Conservation (phyloP, 1,140 invertebrate species). For the Drosophila azteca region DNA sequence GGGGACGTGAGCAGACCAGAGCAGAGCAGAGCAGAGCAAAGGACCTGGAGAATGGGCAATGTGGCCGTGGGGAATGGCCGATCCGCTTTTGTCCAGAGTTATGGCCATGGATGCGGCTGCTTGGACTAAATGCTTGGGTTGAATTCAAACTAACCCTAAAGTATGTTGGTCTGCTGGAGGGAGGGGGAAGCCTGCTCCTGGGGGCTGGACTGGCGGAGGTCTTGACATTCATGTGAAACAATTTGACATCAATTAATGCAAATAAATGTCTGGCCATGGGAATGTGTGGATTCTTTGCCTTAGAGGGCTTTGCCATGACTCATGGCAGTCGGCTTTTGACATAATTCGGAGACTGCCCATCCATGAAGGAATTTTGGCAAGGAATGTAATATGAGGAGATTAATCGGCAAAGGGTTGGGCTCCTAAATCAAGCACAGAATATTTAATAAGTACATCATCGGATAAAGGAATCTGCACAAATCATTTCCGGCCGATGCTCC, state of each 20-base stretch:
- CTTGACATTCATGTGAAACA: slow-evolving; percentile 49
- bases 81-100: slow-evolving; percentile 36
- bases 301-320: slow-evolving; percentile 1
- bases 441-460: no score
- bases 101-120: slow-evolving; percentile 12
- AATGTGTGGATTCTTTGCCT: slow-evolving; percentile 33
- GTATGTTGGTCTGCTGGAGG: background rate
- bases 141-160: slow-evolving; percentile 21
- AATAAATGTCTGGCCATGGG: slow-evolving; percentile 52
- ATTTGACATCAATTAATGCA: slow-evolving; percentile 61
- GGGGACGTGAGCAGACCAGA: slow-evolving; percentile 48
- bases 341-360: slow-evolving; percentile 13
- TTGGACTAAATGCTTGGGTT: slow-evolving; percentile 34
- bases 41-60: no score
- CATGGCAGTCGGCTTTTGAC: slow-evolving; percentile 24
- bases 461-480: no score
- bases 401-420: slow-evolving; percentile 19
- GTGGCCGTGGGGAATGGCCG: background rate
- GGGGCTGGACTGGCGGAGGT: slow-evolving; percentile 6
- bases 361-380: slow-evolving; percentile 32
- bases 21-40: slow-evolving; percentile 1
- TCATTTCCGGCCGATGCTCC: no score
- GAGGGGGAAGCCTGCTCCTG: background rate
- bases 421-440: background rate
- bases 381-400: slow-evolving; percentile 37